Base-by-base conservation (phyloP, 2,888 invertebrate species). In the Pachymerium ferrugineum region DNA sequence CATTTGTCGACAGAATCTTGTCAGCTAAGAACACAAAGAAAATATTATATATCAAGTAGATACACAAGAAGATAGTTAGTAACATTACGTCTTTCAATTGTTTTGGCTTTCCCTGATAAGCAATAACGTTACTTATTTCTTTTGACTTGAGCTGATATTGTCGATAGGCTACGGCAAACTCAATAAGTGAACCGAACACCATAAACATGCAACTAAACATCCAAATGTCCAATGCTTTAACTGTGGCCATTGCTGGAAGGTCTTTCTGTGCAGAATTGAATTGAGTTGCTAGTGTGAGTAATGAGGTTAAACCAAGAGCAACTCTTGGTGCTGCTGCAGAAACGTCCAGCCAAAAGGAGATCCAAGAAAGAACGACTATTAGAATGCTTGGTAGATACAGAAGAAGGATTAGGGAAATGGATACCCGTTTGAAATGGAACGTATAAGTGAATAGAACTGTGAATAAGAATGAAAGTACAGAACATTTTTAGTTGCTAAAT, bases 261-360 rank as follows among this genome's bases (percentile, higher is more conserved):
- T 47, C 12, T 12, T 12, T 47, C 12, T 47, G 47, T 1, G 47
- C 47, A 19, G 4, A 47, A 19, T 47, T 47, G 5, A 47, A 19
- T 19, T 47, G 47, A 47, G 47, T 47, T 4, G 47, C 22, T 5
- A 47, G 47, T 47, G 47, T 47, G 22, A 47, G 47, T 3, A 47
- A 22, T 47, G 47, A 47, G 3, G 47, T 47, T 19, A 47, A 2
- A 16, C 47, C 47, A 16, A 47, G 47, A 47, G 47, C 47, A 6
- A 12, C 22, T 6, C 47, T 19, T 25, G 68, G 28, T 3, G 68
- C 68, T 1, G 28, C 28, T n/a, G 5, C 3, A n/a, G 1, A 3
- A n/a, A 68, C 30, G 10, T 68, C 68, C 30, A 68, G 25, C 68
- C 68, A 68, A 25, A 68, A 68, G 2, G 68, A 68, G 19, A 68